Base-by-base conservation (phyloP, 2,888 invertebrate species). In the Sphaerophoria taeniata region DNA sequence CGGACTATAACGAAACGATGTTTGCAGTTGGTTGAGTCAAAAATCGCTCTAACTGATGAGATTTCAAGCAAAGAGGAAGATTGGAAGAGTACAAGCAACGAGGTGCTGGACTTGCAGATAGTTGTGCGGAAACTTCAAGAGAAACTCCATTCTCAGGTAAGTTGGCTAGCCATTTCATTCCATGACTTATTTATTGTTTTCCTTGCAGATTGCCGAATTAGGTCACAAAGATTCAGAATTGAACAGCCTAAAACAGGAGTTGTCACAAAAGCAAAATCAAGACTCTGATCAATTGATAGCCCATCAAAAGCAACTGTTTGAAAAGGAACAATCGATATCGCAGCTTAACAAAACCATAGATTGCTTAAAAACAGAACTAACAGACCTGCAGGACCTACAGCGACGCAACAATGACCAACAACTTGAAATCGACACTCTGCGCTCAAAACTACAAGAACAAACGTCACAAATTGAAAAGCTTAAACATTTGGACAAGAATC, bases 1-100 rank as follows among this genome's bases (percentile, higher is more conserved):
- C 89, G 89, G 5, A 88, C 88, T 16, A 89, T 92, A 60, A 91
- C 90, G 0, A 89, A 89, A 0, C 89, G 90, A 72, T 92, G 90
- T 58, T 87, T 89, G 51, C 88, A 89, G 53, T 76, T 90, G 6
- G 78, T 89, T 11, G 88, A 89, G 45, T 89, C 89, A 4, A 90
- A 90, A 7, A 81, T 83, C 0, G 77, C 79, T 3, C 69, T 90
- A 33, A 87, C 89, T 39, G 86, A 88, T 7, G 89, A 88, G 16
- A 60, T 91, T 6, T 87, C 88, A 14, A 36, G 84, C 9, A 88
- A 87, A 24, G 88, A 87, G 7, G 63, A 55, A 0, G 84, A 88
- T 1, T 71, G 90, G 24, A 65, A 31, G 45, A 31, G 74, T 2
- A 36, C 67, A 49, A 71, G 71, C 12, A 84, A 74, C 53, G 81